Evolutionary conservation across 2,888 invertebrate species (phyloP).

Genomic region (Dione juno): DNA sequence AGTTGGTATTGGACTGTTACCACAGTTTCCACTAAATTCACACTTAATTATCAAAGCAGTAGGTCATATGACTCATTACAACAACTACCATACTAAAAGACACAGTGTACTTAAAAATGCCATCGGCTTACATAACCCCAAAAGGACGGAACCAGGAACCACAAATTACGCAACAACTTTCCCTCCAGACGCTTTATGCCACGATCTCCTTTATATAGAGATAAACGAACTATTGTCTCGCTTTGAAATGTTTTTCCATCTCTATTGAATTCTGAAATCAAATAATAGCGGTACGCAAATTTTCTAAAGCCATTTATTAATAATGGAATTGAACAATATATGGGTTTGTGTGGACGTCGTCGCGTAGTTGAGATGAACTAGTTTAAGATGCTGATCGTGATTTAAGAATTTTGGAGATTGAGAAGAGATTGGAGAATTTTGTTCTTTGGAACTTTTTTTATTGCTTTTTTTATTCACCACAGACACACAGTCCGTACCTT

Average conservation of each 20-base stretch:
- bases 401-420: too few relatives aligned
- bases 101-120: not conserved
- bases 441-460: too few relatives aligned
- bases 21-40: too few relatives aligned
- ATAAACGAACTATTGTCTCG: constrained; percentile 26
- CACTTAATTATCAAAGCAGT: not conserved
- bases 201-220: constrained; percentile 32
- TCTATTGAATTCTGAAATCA: not conserved
- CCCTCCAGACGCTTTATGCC: constrained; percentile 27
- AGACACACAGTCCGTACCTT: too few relatives aligned
- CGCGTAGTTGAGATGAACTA: too few relatives aligned
- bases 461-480: too few relatives aligned
- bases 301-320: not conserved
- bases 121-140: constrained; percentile 21
- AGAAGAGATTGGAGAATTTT: too few relatives aligned
- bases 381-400: too few relatives aligned
- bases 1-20: too few relatives aligned
- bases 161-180: constrained; percentile 37
- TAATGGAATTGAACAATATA: not conserved
- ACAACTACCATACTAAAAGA: not conserved
- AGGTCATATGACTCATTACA: not conserved
- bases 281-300: not conserved
- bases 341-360: too few relatives aligned
- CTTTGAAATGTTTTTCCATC: not conserved
- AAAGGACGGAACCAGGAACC: constrained; percentile 21